Base-by-base conservation (phyloP, 2,113 vertebrate species). In the Notechis scutatus region DNA sequence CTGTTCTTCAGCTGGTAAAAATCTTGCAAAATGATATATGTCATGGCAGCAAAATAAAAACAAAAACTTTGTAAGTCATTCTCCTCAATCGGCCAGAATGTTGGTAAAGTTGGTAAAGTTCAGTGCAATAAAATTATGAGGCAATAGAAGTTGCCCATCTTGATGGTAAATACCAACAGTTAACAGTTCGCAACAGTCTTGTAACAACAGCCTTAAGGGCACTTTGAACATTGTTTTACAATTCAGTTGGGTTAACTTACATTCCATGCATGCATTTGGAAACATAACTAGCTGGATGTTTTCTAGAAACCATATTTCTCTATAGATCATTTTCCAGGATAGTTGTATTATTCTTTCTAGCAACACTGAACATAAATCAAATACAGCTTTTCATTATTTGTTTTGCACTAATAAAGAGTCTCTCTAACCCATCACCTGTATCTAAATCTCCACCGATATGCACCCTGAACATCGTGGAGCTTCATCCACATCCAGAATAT, bases 241-340 rank as follows among this genome's bases (percentile, higher is more conserved):
- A 91, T 92, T 94, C 54, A 69, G 64, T 74, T 0, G 18, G 89
- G 50, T 95, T 94, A 91, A 95, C 85, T 96, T 94, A 93, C 54
- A 91, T 87, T 92, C 81, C 3, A 47, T 52, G 88, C 3, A 42
- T 52, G 88, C 52, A 90, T 95, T 96, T 96, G 95, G 95, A 96
- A 97, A 95, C 95, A 96, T 95, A 95, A 96, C 94, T 96, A 96
- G 93, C 93, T 59, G 89, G 94, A 96, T 91, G 94, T 92, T 96
- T 96, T 95, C 92, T 95, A 95, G 96, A 97, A 97, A 96, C 95
- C 95, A 86, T 94, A 96, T 93, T 94, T 93, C 94, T 93, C 94
- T 95, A 94, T 92, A 96, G 95, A 94, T 94, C 95, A 91, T 90
- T 59, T 59, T 69, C 91, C 42, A 93, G 90, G 24, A 64, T 92